Percentiles rank a stretch among this genome's conserved stretches.
phyloP scores from a whole-genome alignment of 2,888 invertebrate species.

The Orchesellides sinensis region DNA sequence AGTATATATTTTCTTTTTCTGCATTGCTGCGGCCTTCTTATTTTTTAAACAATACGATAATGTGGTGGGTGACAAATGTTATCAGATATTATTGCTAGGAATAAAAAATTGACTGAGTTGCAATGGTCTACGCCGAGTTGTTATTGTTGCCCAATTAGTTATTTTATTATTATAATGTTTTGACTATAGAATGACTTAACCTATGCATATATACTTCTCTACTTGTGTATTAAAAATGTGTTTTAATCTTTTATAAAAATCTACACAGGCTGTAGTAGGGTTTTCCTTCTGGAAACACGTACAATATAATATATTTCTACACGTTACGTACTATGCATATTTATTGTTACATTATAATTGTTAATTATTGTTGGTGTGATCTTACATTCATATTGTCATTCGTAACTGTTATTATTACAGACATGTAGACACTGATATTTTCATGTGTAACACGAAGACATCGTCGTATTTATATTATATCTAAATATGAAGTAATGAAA shows the following conservation, averaged over 20 bases:
- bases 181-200: slow-evolving; percentile 21
- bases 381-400: slow-evolving; percentile 18
- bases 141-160: slow-evolving; percentile 26
- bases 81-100: neutral
- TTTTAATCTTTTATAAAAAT: slow-evolving; percentile 48
- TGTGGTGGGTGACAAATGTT: neutral
- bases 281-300: slow-evolving; percentile 41
- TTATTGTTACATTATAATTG: slow-evolving; percentile 15
- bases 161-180: slow-evolving; percentile 10
- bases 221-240: neutral
- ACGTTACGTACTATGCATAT: slow-evolving; percentile 25
- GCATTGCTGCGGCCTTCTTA: slow-evolving; percentile 48
- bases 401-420: slow-evolving; percentile 7
- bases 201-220: slow-evolving; percentile 21
- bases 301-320: slow-evolving; percentile 30
- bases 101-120: slow-evolving; percentile 9
- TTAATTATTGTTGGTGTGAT: slow-evolving; percentile 25
- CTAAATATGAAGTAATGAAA: no score
- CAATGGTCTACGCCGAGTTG: neutral
- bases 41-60: slow-evolving; percentile 18
- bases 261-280: slow-evolving; percentile 55
- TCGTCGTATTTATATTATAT: neutral
- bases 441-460: neutral
- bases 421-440: slow-evolving; percentile 2
- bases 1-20: slow-evolving; percentile 25